Evolutionary conservation across 2,888 invertebrate species (phyloP).

Genomic region (Eubasilissa splendida): DNA sequence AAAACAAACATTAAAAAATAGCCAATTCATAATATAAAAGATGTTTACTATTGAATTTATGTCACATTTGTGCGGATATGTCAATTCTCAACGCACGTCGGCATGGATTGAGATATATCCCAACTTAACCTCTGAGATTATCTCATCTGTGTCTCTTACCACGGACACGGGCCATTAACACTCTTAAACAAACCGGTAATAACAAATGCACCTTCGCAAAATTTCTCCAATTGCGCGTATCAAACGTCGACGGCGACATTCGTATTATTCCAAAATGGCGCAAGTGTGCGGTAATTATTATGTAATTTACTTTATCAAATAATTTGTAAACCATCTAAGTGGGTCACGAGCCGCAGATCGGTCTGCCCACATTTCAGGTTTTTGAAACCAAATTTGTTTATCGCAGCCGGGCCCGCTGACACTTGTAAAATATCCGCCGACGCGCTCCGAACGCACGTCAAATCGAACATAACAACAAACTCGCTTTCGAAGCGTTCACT

Average conservation of each 20-base stretch:
- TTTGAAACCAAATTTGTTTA: constrained; percentile 17
- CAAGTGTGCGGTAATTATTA: constrained; percentile 19
- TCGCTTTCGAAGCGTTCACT: constrained; percentile 22
- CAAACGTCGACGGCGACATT: background rate
- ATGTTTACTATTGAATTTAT: too few species aligned
- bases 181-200: too few species aligned
- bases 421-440: constrained; percentile 3
- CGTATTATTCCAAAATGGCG: constrained; percentile 2
- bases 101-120: too few species aligned
- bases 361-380: constrained; percentile 17
- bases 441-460: background rate
- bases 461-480: background rate
- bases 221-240: too few species aligned
- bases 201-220: too few species aligned
- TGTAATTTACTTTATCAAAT: constrained; percentile 35
- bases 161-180: too few species aligned
- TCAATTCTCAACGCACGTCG: too few species aligned
- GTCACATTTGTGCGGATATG: too few species aligned
- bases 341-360: constrained; percentile 7
- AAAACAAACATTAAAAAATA: too few species aligned
- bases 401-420: background rate
- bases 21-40: too few species aligned
- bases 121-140: too few species aligned
- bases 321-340: constrained; percentile 15
- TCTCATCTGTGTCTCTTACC: too few species aligned